Percentiles rank a stretch among this genome's conserved stretches.
Evolutionary conservation across 1,140 invertebrate genomes (phyloP).

Genomic region (Drosophila serrata): DNA sequence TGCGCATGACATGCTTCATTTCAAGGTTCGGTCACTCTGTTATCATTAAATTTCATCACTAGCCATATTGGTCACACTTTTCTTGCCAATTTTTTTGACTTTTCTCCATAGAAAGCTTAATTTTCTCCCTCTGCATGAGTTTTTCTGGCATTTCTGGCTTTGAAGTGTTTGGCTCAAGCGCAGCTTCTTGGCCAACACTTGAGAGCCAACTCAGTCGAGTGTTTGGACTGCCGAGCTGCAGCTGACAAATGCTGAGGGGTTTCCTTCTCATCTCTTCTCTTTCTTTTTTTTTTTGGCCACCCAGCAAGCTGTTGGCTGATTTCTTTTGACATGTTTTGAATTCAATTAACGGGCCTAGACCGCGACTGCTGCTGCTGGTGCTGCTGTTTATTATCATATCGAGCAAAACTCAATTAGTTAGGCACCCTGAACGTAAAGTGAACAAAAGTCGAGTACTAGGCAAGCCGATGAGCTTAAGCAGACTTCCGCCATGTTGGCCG

Average conservation of each 20-base stretch:
- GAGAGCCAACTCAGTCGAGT: constrained; percentile 57
- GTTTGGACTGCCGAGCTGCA: constrained; percentile 60
- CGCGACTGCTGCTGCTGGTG: not conserved
- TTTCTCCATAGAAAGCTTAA: not conserved
- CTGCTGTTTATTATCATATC: constrained; percentile 78
- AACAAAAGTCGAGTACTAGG: constrained; percentile 21
- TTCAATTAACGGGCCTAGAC: constrained; percentile 71
- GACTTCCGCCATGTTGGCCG: constrained; percentile 76
- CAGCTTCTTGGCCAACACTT: constrained; percentile 72
- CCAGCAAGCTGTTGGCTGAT: constrained; percentile 62
- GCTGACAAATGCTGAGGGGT: constrained; percentile 38
- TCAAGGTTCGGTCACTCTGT: not conserved
- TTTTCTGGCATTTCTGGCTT: constrained; percentile 15
- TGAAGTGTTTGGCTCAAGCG: constrained; percentile 64
- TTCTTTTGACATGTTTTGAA: constrained; percentile 82
- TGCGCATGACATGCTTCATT: not conserved
- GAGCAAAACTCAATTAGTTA: constrained; percentile 78
- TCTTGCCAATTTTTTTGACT: not conserved
- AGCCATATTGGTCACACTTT: not conserved
- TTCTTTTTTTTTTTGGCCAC: constrained; percentile 46
- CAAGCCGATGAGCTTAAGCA: constrained; percentile 73
- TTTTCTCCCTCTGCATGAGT: constrained; percentile 6
- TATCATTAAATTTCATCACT: not conserved
- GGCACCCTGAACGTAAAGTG: constrained; percentile 1
- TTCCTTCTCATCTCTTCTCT: not conserved